Evolutionary conservation across 2,113 vertebrate genomes (phyloP), one percentile per base, ranked within the genome.

Genomic region (Ploceus nigricollis): DNA sequence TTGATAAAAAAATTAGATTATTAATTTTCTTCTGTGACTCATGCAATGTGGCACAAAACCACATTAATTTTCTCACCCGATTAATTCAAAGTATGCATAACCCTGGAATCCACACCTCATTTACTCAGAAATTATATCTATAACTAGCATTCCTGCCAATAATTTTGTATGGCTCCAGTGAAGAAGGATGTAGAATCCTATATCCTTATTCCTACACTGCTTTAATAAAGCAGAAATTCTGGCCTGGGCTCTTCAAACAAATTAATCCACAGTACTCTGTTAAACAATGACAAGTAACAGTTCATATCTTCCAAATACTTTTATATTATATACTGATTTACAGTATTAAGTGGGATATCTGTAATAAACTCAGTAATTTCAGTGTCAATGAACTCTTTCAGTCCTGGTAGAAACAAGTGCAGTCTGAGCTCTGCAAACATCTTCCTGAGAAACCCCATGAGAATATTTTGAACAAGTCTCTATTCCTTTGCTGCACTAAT

Each of bases 401-500:
- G 60, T 68, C 51, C 51, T 64, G 30, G 50, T 56, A 42, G 81
- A 86, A 94, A 56, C 64, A 85, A 91, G 82, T 25, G 40, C 65
- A 86, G 71, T 50, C 71, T 68, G 50, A 93, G 51, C 51, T 68
- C 90, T 70, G 87, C 47, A 87, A 94, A 85, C 0, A 12, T 53
- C 90, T 83, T 77, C 85, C 79, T 70, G 51, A 70, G 58, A 92
- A 88, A 60, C 6, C 94, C 37, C 71, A 17, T 2, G 88, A 90
- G 92, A 86, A 86, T 75, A 66, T 71, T 91, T 54, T 77, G 88
- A 94, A 90, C 71, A 81, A 90, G 60, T 60, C 71, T 78, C 79
- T 90, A 17, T 71, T 91, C 87, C 82, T 95, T 40, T 64, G 76
- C 76, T 60, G 79, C 76, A 70, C 92, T 96, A 95, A 97, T 94